Evolutionary conservation across 2,113 vertebrate species (phyloP), one percentile per base, ranked within the genome.

Genomic region (Gasterosteus nipponicus): DNA sequence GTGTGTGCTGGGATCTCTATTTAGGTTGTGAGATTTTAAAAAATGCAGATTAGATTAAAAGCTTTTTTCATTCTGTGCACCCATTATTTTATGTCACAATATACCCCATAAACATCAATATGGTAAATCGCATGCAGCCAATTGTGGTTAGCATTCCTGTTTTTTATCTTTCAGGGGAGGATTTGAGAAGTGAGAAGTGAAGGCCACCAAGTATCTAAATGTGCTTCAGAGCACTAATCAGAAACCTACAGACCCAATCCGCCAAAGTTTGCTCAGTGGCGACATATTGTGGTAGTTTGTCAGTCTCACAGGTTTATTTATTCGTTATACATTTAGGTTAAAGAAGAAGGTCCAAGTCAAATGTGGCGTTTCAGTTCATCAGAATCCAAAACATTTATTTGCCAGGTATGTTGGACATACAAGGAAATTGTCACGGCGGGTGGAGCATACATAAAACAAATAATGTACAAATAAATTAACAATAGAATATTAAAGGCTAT

Each of bases 271-370:
- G 38, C 35, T 77, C 61, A 41, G 44, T 22, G 39, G 46, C 0
- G 80, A 46, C 73, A 63, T 15, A 39, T 47, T 56, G 58, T 69
- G 75, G 39, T 39, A 7, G 1, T 4, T 29, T 39, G 6, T 46
- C n/a, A n/a, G 12, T 47, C 3, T 3, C 31, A 46, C 54, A 42
- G 14, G 5, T 66, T 42, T 15, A 7, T 15, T 3, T 18, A 7
- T 60, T n/a, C 2, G 16, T 10, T n/a, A 35, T 10, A 46, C 16
- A 14, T 58, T 3, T 46, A 39, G 39, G 6, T 6, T 47, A 2
- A 26, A 22, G 29, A 75, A 42, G 33, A 41, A 63, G 51, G 33
- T 35, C 33, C 66, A 60, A 42, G 64, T 69, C 18, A 63, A 16
- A 46, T 19, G 3, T 0, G 19, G 9, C 54, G 38, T 22, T 35